phyloP scores from a whole-genome alignment of 64 coral and sea anemone species.

The Stichodactyla helianthus region DNA sequence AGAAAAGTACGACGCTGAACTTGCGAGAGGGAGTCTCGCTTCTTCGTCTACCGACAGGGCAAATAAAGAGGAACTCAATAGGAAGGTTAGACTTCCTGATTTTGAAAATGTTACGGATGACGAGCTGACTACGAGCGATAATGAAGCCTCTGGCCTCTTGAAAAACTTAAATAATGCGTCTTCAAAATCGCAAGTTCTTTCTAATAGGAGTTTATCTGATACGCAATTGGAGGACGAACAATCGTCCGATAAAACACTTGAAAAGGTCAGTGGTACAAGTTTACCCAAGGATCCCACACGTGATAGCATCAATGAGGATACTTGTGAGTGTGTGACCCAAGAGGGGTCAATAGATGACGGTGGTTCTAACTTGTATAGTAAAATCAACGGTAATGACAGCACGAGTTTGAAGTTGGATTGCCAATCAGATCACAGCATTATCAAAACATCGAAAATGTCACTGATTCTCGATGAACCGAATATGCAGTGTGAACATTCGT shows the following conservation, averaged over 20 bases:
- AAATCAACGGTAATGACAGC: background rate
- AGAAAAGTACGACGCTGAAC: background rate
- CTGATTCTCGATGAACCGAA: conserved; percentile 70
- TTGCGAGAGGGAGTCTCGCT: background rate
- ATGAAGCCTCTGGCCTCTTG: conserved; percentile 7
- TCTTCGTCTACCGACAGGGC: background rate
- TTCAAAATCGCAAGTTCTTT: conserved; percentile 9
- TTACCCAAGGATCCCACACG: background rate
- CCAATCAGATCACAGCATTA: conserved; percentile 84
- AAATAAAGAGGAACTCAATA: conserved; percentile 32
- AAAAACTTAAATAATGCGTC: background rate
- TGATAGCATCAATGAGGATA: background rate
- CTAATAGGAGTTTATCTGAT: conserved; percentile 13
- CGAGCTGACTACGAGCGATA: conserved; percentile 34
- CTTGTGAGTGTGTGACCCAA: conserved; percentile 39
- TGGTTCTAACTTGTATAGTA: background rate
- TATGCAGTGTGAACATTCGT: conserved; percentile 86
- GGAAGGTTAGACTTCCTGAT: conserved; percentile 57
- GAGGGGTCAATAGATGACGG: conserved; percentile 12
- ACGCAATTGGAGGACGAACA: conserved; percentile 5
- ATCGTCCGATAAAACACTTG: background rate
- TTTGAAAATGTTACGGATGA: conserved; percentile 94
- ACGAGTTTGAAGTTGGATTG: background rate
- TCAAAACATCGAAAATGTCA: conserved; percentile 77
- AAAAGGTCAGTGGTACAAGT: background rate